A percentile compares a stretch with the other conserved stretches of the same genome.
These are phyloP conservation scores for Cephus rjabovi DNA, from an alignment of 2,888 invertebrate genomes.

Conservation along the genomic window DNA sequence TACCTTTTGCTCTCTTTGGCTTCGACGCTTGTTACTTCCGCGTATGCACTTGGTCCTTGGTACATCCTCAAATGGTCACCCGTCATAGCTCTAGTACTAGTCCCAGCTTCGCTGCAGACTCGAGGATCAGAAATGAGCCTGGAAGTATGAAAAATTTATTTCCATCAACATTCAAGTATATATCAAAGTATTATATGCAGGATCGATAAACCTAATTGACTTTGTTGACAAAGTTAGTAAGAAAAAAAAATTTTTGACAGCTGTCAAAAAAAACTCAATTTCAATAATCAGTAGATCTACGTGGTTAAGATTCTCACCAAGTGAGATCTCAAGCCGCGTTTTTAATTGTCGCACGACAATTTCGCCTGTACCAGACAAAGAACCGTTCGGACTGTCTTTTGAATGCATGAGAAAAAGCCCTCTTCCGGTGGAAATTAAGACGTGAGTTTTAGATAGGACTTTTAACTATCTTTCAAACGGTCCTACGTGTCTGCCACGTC, in stretches of 20 bases:
- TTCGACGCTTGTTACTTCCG: not conserved
- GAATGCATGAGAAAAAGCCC: not conserved
- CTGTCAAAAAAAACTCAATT: not conserved
- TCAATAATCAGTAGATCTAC: not conserved
- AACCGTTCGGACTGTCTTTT: not conserved
- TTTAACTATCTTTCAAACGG: not conserved
- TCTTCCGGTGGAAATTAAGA: not conserved
- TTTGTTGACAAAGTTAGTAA: not conserved
- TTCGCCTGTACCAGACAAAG: not conserved
- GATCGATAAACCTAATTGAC: not conserved
- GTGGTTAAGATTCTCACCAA: not conserved
- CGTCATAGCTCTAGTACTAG: not conserved
- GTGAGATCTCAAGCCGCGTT: not conserved
- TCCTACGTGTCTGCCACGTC: not conserved
- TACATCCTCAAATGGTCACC: not conserved
- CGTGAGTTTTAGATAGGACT: not conserved
- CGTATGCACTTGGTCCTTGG: not conserved
- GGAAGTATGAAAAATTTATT: not conserved
- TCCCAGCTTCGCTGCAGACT: not conserved
- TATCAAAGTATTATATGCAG: not conserved
- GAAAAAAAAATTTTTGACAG: not conserved
- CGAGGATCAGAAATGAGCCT: not conserved
- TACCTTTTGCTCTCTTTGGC: not conserved
- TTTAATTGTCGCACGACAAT: not conserved
- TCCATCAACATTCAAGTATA: not conserved